A percentile compares a stretch with the other conserved stretches of the same genome.
Conservation (phyloP, 2,113 vertebrate genomes). For the Chloropsis cyanopogon region DNA sequence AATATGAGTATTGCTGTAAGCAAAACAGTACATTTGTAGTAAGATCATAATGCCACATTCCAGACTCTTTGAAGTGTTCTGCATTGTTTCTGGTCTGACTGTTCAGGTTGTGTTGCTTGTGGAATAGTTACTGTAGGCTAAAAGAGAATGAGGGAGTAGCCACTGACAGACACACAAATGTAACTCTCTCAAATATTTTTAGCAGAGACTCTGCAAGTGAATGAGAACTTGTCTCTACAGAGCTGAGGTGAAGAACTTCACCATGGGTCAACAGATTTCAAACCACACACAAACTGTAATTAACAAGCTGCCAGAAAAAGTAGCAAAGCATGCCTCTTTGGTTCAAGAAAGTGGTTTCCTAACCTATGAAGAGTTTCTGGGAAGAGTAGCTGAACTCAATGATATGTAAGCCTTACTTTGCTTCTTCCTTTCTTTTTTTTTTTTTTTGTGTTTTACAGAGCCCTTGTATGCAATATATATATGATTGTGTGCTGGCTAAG, state of each 20-base stretch:
- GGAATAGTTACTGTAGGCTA: neutral
- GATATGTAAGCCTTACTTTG: slow-evolving; percentile 85
- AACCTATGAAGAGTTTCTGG: slow-evolving; percentile 97
- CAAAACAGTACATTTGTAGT: neutral
- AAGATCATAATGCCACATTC: neutral
- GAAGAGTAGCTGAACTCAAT: slow-evolving; percentile 93
- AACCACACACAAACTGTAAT: slow-evolving; percentile 86
- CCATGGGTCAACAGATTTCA: slow-evolving; percentile 96
- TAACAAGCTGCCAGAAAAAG: slow-evolving; percentile 93
- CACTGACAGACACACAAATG: neutral
- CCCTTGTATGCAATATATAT: neutral
- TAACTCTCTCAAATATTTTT: slow-evolving; percentile 56
- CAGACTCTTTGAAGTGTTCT: neutral
- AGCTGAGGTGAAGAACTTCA: slow-evolving; percentile 59
- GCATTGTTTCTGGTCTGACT: neutral
- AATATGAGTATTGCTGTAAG: neutral
- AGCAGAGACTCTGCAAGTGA: slow-evolving; percentile 72
- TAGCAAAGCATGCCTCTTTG: slow-evolving; percentile 86
- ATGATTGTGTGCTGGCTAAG: neutral
- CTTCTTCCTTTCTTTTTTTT: neutral
- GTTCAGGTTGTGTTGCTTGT: neutral
- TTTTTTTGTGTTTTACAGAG: neutral
- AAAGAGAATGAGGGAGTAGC: neutral
- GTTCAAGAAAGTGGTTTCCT: slow-evolving; percentile 92
- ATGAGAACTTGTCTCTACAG: slow-evolving; percentile 67